Conservation (phyloP, 2,797 vertebrate species). For the Fratercula arctica region DNA sequence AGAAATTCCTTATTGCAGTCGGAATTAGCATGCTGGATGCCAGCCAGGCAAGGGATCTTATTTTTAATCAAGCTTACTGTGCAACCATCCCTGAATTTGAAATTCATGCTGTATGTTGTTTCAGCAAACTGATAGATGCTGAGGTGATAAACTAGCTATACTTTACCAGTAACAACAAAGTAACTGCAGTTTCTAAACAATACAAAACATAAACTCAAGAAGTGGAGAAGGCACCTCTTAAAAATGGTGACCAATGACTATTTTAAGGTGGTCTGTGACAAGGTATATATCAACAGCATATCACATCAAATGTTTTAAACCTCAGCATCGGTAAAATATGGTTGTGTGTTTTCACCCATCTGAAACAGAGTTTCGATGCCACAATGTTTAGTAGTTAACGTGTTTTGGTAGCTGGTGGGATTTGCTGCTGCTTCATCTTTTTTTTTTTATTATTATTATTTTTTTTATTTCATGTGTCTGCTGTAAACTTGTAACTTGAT, state of each 20-base stretch:
- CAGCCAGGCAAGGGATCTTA: not conserved
- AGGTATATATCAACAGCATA: not conserved
- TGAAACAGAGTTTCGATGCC: not conserved
- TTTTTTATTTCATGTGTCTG: not conserved
- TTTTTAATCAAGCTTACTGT: not conserved
- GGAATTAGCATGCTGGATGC: not conserved
- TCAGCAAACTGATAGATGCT: not conserved
- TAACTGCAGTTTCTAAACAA: not conserved
- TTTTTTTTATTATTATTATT: no score
- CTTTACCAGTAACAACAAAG: not conserved
- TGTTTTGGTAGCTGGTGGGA: not conserved
- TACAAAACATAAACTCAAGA: not conserved
- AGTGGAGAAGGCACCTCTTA: not conserved
- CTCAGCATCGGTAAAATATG: not conserved
- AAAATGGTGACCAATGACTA: not conserved
- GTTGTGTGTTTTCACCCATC: not conserved
- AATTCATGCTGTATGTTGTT: not conserved
- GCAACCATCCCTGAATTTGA: not conserved
- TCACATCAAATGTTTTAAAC: not conserved
- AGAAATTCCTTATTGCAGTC: not conserved
- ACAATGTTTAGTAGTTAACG: not conserved
- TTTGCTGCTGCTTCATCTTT: not conserved
- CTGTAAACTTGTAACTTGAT: not conserved
- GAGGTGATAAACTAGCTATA: not conserved
- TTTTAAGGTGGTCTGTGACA: not conserved